Evolutionary conservation across 2,888 invertebrate genomes (phyloP), one percentile per base, ranked within the genome.

Genomic region (Protonemura montana): DNA sequence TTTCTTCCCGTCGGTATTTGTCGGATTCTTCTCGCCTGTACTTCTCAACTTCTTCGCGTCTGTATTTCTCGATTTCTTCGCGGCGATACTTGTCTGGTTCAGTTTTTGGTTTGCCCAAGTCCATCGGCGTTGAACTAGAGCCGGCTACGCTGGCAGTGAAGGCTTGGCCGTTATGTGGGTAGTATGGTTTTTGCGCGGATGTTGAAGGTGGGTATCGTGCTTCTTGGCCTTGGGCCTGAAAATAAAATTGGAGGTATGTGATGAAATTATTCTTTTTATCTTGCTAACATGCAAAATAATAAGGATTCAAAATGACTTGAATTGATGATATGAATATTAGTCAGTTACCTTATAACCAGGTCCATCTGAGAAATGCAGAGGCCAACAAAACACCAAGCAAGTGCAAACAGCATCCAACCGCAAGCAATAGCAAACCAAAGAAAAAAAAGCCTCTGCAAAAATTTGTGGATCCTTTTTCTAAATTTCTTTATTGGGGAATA

Each of bases 71-170:
- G 5, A 25, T n/a, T 0, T 78, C 78, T 26, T 83, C 83, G n/a
- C 86, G 85, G 28, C 78, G 84, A 83, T 85, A 28, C 83, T 21
- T 84, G 28, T 84, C 84, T 0, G 84, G 59, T 59, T 76, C 84
- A 0, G 76, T 26, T 27, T 84, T 84, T 10, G 84, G 59, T 27
- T 59, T 84, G 27, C 84, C 84, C 27, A 84, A 59, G 76, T 84
- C 84, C 84, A 84, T 84, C 13, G 84, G 59, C n/a, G 25, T 13
- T 2, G 83, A 59, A 28, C 27, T 26, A 0, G 28, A 26, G 76
- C 29, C 29, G 59, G 84, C 84, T 2, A 26, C 59, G 13, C 27
- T 27, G 0, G 27, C 76, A 25, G 28, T 59, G 26, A 59, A 26
- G 59, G 1, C 76, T 21, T 81, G 27, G 76, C 84, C 76, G 25